Base-by-base conservation (phyloP, 2,113 vertebrate species). In the Siniperca chuatsi region DNA sequence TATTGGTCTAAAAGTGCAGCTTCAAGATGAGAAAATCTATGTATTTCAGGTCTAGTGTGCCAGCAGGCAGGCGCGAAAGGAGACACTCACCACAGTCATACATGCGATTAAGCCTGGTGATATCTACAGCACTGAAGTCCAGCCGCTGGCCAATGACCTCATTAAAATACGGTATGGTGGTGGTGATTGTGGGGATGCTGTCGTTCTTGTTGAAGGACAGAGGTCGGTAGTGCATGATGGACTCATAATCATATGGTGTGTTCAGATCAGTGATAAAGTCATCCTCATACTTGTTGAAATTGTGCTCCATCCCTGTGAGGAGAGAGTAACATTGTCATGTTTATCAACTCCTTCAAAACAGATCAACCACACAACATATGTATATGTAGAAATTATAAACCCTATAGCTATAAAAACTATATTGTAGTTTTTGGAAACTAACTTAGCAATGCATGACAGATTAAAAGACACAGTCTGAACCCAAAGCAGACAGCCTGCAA, bases 191-290 rank as follows among this genome's bases (percentile, higher is more conserved):
- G 7, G 97, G 98, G n/a, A 94, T 8, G 23, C 50, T 95, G 0
- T n/a, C 75, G 11, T 98, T 97, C 94, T 96, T 97, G 93, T 98
- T 99, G 88, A 99, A 99, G 25, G 97, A 97, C 46, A 96, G 75
- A 0, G 97, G 97, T 0, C 61, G 66, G 23, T 99, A 99, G 90
- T 99, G 97, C 98, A 99, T 97, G 89, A 99, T 0, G 13, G 98
- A 99, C 86, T 99, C 97, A 0, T 99, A 99, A 84, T 99, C 98
- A 13, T 99, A 99, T 0, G 97, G 94, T 0, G 97, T 98, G 93
- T 99, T 99, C 89, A 97, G 93, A 75, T 98, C 97, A 8, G 96
- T 97, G 93, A 98, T 96, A 71, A 72, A 90, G 54, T 35, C 80
- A 25, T 98, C 97, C 2, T 96, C 37, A 0, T 97, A 98, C 75